A percentile compares a stretch with the other conserved stretches of the same genome.
Evolutionary conservation across 2,888 invertebrate genomes (phyloP).

Genomic region (Pseudococcus viburni): DNA sequence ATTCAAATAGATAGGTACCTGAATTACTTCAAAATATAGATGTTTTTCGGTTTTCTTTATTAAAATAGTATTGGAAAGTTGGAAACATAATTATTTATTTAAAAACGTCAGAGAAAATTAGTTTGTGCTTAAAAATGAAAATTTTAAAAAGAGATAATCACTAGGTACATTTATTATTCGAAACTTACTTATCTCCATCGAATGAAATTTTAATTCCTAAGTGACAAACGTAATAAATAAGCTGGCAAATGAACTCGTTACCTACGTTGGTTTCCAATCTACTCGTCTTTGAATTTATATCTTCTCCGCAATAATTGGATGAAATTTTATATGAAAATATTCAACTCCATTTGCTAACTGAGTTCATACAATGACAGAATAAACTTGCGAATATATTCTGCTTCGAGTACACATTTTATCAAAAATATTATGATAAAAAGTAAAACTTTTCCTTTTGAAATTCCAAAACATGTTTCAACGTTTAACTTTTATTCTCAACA

Average conservation of each 20-base stretch:
- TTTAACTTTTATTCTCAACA: slow-evolving; percentile 41
- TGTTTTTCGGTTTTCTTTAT: background rate
- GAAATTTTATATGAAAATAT: background rate
- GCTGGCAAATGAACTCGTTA: background rate
- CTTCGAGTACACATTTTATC: background rate
- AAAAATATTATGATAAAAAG: slow-evolving; percentile 21
- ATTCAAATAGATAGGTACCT: background rate
- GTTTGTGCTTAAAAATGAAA: background rate
- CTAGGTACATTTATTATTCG: background rate
- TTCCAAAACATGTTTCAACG: slow-evolving; percentile 46
- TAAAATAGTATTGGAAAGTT: background rate
- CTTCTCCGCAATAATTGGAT: background rate
- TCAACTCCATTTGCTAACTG: background rate
- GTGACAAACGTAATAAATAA: background rate
- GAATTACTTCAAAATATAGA: background rate
- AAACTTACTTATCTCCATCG: background rate
- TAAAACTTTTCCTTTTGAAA: slow-evolving; percentile 38
- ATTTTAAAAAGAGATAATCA: background rate
- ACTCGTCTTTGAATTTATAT: background rate
- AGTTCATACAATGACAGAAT: background rate
- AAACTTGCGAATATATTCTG: background rate
- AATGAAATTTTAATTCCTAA: background rate
- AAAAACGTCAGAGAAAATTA: background rate
- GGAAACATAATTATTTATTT: background rate
- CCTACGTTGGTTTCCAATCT: background rate